Percentiles rank a stretch among this genome's conserved stretches.
Conservation (phyloP, 1,140 invertebrate species). For the Rhagoletis pomonella region DNA sequence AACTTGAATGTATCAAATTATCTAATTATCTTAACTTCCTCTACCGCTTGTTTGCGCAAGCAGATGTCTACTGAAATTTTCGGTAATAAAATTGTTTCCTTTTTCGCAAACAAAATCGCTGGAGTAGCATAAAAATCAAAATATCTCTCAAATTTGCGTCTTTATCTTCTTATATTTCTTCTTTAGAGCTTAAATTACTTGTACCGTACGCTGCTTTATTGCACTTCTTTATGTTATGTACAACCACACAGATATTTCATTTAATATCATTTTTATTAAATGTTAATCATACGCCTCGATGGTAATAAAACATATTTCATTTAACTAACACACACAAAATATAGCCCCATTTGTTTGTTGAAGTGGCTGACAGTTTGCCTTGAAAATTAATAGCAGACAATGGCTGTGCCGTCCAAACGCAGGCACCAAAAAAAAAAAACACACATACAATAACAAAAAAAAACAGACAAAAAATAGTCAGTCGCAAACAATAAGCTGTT, state of each 20-base stretch:
- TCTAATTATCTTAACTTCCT: no score
- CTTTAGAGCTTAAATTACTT: not conserved
- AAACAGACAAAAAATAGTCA: not conserved
- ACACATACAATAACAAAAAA: not conserved
- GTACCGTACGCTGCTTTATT: not conserved
- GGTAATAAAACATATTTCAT: slow-evolving; percentile 54
- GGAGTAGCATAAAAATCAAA: no score
- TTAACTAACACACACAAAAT: slow-evolving; percentile 8
- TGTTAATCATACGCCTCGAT: slow-evolving; percentile 72
- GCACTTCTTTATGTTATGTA: not conserved
- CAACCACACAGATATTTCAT: slow-evolving; percentile 20
- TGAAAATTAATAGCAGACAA: not conserved
- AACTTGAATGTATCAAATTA: no score
- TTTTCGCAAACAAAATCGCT: no score
- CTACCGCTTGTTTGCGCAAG: no score
- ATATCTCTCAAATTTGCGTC: no score
- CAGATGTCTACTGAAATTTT: no score
- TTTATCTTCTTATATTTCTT: not conserved
- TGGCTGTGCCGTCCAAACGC: no score
- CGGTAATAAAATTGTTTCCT: no score
- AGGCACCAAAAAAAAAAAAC: no score
- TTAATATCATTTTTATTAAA: slow-evolving; percentile 58
- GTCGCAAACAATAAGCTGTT: not conserved
- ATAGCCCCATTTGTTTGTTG: slow-evolving; percentile 7
- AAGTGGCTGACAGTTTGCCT: not conserved